Evolutionary conservation across 2,888 invertebrate species (phyloP), one percentile per base, ranked within the genome.

Genomic region (Mesorhabditis sp.): DNA sequence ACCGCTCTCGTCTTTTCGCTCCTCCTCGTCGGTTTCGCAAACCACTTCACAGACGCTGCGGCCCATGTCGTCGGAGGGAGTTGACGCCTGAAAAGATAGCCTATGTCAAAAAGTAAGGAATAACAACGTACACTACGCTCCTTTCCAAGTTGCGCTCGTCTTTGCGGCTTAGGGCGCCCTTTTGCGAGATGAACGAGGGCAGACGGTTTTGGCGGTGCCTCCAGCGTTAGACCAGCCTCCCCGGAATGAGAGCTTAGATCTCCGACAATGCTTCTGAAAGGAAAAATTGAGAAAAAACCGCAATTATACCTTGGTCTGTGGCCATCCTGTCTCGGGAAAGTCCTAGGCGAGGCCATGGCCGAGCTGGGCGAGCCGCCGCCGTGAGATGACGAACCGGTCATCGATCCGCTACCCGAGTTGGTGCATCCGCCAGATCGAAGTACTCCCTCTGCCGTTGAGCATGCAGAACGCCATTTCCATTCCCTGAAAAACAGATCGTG

Each of bases 401-500:
- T n/a, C n/a, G 58, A 50, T 50, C 58, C n/a, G 15, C 43, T 70
- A 6, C 72, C 72, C 58, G 71, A 64, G 41, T 69, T 72, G 5
- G 70, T 67, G 4, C 74, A 66, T 42, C 72, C 71, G 0, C 72
- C 72, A 3, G 71, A 71, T 43, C 72, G 67, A 4, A 77, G 63
- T 41, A 72, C 70, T 5, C 68, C 68, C 43, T 76, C 76, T 13
- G 72, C 67, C 41, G 68, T 66, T 15, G 76, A 75, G 45, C 76
- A 76, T 68, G 75, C 69, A 15, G 76, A 76, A 5, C 76, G 65
- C 78, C 78, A 78, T 43, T 71, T 70, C 78, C 78, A 78, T 7
- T 78, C 78, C 61, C 75, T 78, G 50, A 67, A 73, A 70, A 41
- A 65, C 28, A 28, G 6, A 7, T 2, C 2, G 41, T 13, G 10